A percentile compares a stretch with the other conserved stretches of the same genome.
These are phyloP conservation scores for Tinea pellionella DNA, from an alignment of 2,888 invertebrate genomes.

Conservation along the genomic window DNA sequence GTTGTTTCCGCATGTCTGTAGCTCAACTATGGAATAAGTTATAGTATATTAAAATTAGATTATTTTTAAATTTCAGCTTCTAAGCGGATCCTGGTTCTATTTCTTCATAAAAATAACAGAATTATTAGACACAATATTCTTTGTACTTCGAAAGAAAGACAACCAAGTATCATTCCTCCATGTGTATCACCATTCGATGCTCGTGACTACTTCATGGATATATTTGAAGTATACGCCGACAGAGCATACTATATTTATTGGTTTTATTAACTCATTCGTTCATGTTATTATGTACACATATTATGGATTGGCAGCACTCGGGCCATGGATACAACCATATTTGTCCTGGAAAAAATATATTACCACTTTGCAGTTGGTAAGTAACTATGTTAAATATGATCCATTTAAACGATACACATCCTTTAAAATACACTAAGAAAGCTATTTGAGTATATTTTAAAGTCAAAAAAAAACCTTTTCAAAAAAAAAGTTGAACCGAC, in stretches of 20 bases:
- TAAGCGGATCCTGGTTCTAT: constrained; percentile 66
- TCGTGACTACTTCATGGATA: constrained; percentile 77
- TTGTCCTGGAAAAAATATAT: constrained; percentile 88
- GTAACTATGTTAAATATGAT: constrained; percentile 21
- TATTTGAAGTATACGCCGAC: constrained; percentile 77
- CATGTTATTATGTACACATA: constrained; percentile 84
- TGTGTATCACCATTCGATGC: constrained; percentile 85
- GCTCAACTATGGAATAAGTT: too few relatives aligned
- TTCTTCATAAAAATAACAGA: constrained; percentile 79
- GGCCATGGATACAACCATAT: constrained; percentile 75
- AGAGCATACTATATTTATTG: constrained; percentile 76
- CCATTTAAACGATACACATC: too few relatives aligned
- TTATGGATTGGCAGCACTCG: constrained; percentile 78
- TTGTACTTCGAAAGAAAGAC: constrained; percentile 82
- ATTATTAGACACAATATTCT: constrained; percentile 82
- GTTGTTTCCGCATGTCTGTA: too few relatives aligned
- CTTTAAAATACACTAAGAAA: too few relatives aligned
- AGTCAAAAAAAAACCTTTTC: too few relatives aligned
- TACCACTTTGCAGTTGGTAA: constrained; percentile 80
- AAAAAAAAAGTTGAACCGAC: too few relatives aligned
- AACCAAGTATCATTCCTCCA: constrained; percentile 86
- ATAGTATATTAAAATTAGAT: too few relatives aligned
- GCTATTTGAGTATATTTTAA: too few relatives aligned
- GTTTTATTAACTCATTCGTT: constrained; percentile 76
- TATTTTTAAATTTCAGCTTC: constrained; percentile 31